Conservation (phyloP, 2,888 invertebrate species). For the Frankliniella fusca region DNA sequence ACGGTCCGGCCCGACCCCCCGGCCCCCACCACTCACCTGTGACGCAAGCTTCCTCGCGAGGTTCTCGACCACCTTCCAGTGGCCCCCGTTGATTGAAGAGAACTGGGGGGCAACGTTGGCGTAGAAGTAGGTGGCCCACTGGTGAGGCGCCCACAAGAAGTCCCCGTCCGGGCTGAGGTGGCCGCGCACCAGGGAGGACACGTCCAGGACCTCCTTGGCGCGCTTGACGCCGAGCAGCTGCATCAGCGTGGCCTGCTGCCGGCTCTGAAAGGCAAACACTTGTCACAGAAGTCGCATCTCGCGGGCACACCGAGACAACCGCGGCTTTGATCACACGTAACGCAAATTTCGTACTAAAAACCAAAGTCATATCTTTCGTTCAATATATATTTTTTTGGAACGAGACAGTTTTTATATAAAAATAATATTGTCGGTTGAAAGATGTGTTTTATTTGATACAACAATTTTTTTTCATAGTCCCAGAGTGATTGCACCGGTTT, state of each 20-base stretch:
- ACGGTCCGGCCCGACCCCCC: background rate
- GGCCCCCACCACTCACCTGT: background rate
- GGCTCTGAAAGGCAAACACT: background rate
- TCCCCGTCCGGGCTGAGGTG: slow-evolving; percentile 53
- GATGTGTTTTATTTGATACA: no score
- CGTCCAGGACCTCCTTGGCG: slow-evolving; percentile 11
- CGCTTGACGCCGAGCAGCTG: slow-evolving; percentile 4
- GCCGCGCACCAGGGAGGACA: slow-evolving; percentile 46
- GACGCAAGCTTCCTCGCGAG: slow-evolving; percentile 45
- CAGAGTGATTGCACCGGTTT: no score
- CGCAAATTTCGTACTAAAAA: no score
- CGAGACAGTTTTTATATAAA: no score
- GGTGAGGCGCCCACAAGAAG: slow-evolving; percentile 48
- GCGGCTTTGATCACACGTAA: no score
- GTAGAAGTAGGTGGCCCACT: slow-evolving; percentile 51
- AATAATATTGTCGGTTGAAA: no score
- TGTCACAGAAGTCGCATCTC: background rate
- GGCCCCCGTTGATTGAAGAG: slow-evolving; percentile 50
- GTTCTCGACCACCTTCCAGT: slow-evolving; percentile 50
- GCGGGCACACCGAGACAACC: background rate
- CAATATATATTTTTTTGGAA: no score
- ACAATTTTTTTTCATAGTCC: no score
- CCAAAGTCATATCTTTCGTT: no score
- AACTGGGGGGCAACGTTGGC: slow-evolving; percentile 52
- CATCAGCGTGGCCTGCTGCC: slow-evolving; percentile 17